A percentile compares a stretch with the other conserved stretches of the same genome.
phyloP scores from a whole-genome alignment of 2,888 invertebrate species.

The Synergus laeviventris region DNA sequence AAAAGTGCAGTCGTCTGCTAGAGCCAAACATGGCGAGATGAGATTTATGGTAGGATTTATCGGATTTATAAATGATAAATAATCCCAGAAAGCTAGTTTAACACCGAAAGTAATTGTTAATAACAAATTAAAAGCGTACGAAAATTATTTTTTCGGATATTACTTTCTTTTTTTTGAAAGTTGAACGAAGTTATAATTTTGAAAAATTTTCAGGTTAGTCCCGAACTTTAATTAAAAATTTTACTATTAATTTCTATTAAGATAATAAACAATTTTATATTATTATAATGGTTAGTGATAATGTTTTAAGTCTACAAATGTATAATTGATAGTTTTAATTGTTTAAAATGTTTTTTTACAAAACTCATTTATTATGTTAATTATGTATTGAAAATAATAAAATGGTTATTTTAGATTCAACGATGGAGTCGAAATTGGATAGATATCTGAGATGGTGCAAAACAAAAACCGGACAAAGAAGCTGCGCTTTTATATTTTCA shows the following conservation, averaged over 20 bases:
- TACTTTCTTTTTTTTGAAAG: background rate
- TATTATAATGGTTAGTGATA: too few relatives aligned
- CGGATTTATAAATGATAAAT: too few relatives aligned
- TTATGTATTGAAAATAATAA: background rate
- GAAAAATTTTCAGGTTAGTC: background rate
- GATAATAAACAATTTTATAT: background rate
- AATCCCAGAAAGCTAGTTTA: background rate
- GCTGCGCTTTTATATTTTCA: background rate
- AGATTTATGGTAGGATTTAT: too few relatives aligned
- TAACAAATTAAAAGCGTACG: background rate
- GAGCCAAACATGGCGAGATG: too few relatives aligned
- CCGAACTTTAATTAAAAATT: background rate
- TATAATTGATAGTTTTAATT: too few relatives aligned
- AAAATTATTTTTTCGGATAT: background rate
- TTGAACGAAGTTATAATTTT: background rate
- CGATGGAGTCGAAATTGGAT: background rate
- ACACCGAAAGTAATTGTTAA: background rate
- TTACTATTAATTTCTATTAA: too few relatives aligned
- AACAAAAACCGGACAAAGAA: background rate
- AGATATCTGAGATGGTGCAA: conserved; percentile 8
- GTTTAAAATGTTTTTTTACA: too few relatives aligned
- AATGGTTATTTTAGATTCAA: background rate
- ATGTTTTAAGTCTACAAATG: too few relatives aligned
- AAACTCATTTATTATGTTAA: background rate
- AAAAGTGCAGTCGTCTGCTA: too few relatives aligned